phyloP scores from a whole-genome alignment of 1,140 invertebrate genomes.

The Elymnias hypermnestra region DNA sequence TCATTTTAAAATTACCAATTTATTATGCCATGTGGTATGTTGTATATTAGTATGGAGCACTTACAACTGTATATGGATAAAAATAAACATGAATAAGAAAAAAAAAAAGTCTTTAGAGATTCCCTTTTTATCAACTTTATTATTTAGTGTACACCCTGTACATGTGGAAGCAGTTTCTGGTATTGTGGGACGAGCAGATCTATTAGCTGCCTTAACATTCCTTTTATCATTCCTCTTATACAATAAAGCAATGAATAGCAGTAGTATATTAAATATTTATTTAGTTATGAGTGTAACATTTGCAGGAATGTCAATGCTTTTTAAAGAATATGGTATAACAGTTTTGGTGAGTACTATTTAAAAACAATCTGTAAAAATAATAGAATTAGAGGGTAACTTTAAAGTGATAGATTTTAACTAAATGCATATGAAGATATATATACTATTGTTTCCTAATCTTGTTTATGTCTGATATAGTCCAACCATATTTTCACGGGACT shows the following conservation, averaged over 20 bases:
- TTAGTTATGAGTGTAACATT: constrained; percentile 63
- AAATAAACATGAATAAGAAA: constrained; percentile 22
- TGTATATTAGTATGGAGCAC: constrained; percentile 75
- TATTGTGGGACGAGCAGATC: constrained; percentile 95
- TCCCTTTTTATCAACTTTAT: constrained; percentile 80
- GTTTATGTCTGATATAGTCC: too few species aligned
- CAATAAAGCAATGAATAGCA: constrained; percentile 39
- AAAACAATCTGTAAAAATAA: too few species aligned
- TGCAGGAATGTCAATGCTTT: constrained; percentile 83
- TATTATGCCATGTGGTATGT: constrained; percentile 81
- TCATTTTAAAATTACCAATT: constrained; percentile 85
- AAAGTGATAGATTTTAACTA: too few species aligned
- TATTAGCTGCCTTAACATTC: constrained; percentile 88
- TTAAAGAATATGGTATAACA: constrained; percentile 96
- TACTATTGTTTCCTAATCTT: too few species aligned
- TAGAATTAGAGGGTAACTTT: too few species aligned
- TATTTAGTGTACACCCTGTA: constrained; percentile 96
- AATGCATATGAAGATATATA: too few species aligned
- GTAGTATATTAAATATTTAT: constrained; percentile 27
- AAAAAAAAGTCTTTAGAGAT: constrained; percentile 26
- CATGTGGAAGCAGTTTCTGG: constrained; percentile 96
- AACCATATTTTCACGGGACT: too few species aligned
- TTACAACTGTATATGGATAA: constrained; percentile 77
- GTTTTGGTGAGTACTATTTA: constrained; percentile 86
- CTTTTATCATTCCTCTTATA: constrained; percentile 83